Percentiles rank a stretch among this genome's conserved stretches.
phyloP scores from a whole-genome alignment of 2,888 invertebrate species.

The Ganaspis brasiliensis region DNA sequence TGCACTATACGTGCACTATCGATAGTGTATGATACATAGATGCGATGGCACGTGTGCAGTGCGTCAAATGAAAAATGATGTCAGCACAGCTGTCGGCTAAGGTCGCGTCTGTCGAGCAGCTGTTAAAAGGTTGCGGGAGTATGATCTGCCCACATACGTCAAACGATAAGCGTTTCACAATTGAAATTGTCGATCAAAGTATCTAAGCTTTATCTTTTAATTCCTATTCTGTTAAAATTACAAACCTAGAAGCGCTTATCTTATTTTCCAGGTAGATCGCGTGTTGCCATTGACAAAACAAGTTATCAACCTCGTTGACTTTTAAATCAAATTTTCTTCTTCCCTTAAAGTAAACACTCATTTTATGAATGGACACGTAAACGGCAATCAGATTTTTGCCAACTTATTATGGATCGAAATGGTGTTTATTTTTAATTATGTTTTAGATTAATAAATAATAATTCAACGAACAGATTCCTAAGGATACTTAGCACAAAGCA shows the following conservation, averaged over 20 bases:
- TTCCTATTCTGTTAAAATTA: slow-evolving; percentile 15
- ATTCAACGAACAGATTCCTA: no score
- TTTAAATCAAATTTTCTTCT: no score
- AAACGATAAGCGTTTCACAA: slow-evolving; percentile 29
- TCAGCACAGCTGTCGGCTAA: slow-evolving; percentile 42
- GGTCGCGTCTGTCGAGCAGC: slow-evolving; percentile 32
- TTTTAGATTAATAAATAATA: no score
- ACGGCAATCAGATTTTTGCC: no score
- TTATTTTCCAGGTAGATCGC: not conserved
- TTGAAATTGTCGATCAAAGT: slow-evolving; percentile 7
- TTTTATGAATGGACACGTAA: no score
- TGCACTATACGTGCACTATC: slow-evolving; percentile 14
- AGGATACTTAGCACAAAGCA: no score
- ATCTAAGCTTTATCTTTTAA: slow-evolving; percentile 10
- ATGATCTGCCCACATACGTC: slow-evolving; percentile 21
- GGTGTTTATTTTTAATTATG: no score
- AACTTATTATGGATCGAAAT: no score
- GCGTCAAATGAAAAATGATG: slow-evolving; percentile 37
- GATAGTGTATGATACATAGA: slow-evolving; percentile 11
- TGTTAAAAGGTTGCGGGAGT: slow-evolving; percentile 24
- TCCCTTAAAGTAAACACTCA: no score
- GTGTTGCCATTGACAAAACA: no score
- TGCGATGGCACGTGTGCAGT: slow-evolving; percentile 32
- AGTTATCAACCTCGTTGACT: no score
- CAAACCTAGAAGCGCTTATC: not conserved